These are phyloP conservation scores for Drosophila micromelanica DNA, from an alignment of 1,140 invertebrate species.

Conservation along the genomic window DNA sequence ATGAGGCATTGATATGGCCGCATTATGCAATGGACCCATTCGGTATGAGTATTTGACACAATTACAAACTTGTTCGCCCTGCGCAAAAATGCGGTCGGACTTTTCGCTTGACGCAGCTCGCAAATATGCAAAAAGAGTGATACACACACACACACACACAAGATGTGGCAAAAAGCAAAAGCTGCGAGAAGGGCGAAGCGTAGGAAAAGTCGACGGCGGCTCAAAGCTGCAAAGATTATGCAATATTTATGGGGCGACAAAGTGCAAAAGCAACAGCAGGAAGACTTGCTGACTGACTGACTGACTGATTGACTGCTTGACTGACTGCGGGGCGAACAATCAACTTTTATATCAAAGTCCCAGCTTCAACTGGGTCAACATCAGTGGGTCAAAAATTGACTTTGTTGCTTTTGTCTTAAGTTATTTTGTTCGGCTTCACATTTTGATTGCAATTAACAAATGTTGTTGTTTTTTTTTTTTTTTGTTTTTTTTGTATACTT, in stretches of 20 bases:
- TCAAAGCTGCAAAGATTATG: slow-evolving; percentile 52
- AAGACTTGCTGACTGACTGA: slow-evolving; percentile 18
- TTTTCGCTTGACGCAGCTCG: slow-evolving; percentile 52
- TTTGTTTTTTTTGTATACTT: slow-evolving; percentile 31
- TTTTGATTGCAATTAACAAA: slow-evolving; percentile 64
- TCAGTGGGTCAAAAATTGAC: slow-evolving; percentile 64
- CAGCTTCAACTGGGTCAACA: slow-evolving; percentile 68
- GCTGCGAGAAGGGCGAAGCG: slow-evolving; percentile 57
- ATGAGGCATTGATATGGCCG: slow-evolving; percentile 30
- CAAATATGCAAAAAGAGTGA: slow-evolving; percentile 69
- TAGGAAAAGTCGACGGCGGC: slow-evolving; percentile 62
- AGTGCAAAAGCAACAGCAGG: slow-evolving; percentile 40
- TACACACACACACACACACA: slow-evolving; percentile 13
- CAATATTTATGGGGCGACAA: slow-evolving; percentile 68
- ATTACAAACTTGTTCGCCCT: slow-evolving; percentile 79
- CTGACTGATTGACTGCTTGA: slow-evolving; percentile 11
- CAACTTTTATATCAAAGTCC: slow-evolving; percentile 19
- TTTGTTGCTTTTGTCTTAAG: slow-evolving; percentile 5
- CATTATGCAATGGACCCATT: slow-evolving; percentile 62
- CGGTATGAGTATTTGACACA: slow-evolving; percentile 64
- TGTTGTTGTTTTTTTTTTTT: slow-evolving; percentile 5
- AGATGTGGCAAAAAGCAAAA: slow-evolving; percentile 41
- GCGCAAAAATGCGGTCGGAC: slow-evolving; percentile 69
- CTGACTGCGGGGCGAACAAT: slow-evolving; percentile 32
- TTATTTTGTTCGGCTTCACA: slow-evolving; percentile 35